Conservation (phyloP, 2,797 vertebrate genomes). For the Dipus sagitta region DNA sequence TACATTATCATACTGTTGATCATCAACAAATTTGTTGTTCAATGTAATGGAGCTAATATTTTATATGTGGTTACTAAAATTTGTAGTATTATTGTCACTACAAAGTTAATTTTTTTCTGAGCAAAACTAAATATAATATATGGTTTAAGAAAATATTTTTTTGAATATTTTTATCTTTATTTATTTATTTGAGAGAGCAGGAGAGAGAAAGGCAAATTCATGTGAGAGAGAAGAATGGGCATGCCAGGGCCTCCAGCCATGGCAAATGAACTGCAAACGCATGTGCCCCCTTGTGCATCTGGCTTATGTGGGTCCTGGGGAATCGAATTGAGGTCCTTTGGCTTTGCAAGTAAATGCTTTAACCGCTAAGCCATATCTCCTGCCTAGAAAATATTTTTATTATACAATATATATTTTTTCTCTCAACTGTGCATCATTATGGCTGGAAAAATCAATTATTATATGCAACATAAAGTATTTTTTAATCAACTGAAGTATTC, state of each 20-base stretch:
- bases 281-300: too few relatives aligned
- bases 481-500: background rate
- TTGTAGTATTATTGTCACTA: background rate
- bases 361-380: too few relatives aligned
- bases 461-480: background rate
- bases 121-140: background rate
- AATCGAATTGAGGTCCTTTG: too few relatives aligned
- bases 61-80: background rate
- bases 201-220: too few relatives aligned
- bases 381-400: too few relatives aligned
- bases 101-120: background rate
- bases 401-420: background rate
- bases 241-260: too few relatives aligned
- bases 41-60: background rate
- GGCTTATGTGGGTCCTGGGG: too few relatives aligned
- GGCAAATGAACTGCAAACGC: too few relatives aligned
- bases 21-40: background rate
- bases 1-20: background rate
- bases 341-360: too few relatives aligned
- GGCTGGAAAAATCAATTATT: background rate
- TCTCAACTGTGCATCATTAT: rapidly evolving
- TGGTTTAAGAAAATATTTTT: background rate
- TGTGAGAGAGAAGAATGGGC: too few relatives aligned
- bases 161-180: background rate
- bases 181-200: too few relatives aligned